A percentile compares a stretch with the other conserved stretches of the same genome.
phyloP scores from a whole-genome alignment of 2,797 vertebrate species.

The Hephaestus fuliginosus region DNA sequence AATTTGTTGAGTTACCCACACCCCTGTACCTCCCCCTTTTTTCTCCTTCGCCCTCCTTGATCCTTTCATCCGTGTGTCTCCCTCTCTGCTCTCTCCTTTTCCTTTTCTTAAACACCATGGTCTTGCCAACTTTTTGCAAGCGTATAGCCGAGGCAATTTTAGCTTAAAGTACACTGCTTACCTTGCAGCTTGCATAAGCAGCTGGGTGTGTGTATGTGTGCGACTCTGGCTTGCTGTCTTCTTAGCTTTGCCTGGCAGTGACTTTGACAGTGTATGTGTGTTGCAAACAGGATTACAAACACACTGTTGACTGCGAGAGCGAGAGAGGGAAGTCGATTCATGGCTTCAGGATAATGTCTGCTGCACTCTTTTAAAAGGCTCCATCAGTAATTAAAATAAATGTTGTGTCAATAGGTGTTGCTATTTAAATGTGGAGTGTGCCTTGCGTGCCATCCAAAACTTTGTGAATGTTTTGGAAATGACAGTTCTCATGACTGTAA shows the following conservation, averaged over 20 bases:
- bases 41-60: constrained; percentile 43
- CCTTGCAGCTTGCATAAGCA: constrained; percentile 60
- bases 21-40: constrained; percentile 14
- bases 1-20: constrained; percentile 67
- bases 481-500: not conserved
- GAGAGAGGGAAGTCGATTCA: constrained; percentile 32
- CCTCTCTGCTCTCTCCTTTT: constrained; percentile 7
- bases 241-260: constrained; percentile 54
- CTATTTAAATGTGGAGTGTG: constrained; percentile 23
- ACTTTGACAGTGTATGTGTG: constrained; percentile 42
- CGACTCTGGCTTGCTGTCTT: constrained; percentile 37
- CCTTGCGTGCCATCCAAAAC: not conserved
- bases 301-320: constrained; percentile 50
- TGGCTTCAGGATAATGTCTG: constrained; percentile 44
- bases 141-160: constrained; percentile 46
- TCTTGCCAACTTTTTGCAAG: constrained; percentile 57
- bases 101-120: constrained; percentile 21
- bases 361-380: constrained; percentile 17
- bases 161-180: constrained; percentile 57
- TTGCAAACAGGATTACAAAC: constrained; percentile 66
- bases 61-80: constrained; percentile 35
- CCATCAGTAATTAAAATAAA: constrained; percentile 50
- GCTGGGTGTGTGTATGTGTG: constrained; percentile 34
- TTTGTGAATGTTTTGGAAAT: constrained; percentile 22
- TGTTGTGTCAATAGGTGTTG: constrained; percentile 35